phyloP scores from a whole-genome alignment of 1,140 invertebrate genomes.

The Formica exsecta region DNA sequence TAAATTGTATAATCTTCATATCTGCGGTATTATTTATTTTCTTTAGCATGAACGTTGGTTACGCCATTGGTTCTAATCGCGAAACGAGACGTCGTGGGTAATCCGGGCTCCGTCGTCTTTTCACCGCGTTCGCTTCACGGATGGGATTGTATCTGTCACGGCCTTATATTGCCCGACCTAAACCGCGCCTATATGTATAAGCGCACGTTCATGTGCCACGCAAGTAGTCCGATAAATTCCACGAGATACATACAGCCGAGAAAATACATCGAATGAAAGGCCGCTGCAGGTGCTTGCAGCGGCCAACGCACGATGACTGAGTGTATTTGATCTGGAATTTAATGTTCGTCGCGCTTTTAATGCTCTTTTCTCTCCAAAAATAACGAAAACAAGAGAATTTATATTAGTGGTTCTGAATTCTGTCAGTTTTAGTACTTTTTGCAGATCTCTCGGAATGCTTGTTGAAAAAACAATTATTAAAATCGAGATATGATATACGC shows the following conservation, averaged over 20 bases:
- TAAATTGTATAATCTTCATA: neutral
- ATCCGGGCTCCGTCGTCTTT: slow-evolving; percentile 33
- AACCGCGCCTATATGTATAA: slow-evolving; percentile 48
- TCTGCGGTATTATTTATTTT: slow-evolving; percentile 7
- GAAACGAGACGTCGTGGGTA: slow-evolving; percentile 25
- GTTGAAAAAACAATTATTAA: neutral
- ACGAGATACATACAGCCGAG: neutral
- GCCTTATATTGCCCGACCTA: slow-evolving; percentile 43
- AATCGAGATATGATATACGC: neutral
- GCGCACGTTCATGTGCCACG: slow-evolving; percentile 32
- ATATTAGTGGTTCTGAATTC: neutral
- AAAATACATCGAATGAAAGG: slow-evolving; percentile 30
- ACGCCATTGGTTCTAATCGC: slow-evolving; percentile 27
- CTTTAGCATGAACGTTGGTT: neutral
- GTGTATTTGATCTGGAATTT: neutral
- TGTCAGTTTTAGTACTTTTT: neutral
- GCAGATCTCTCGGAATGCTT: neutral
- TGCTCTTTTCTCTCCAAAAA: neutral
- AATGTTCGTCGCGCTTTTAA: neutral
- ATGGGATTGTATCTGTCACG: slow-evolving; percentile 41
- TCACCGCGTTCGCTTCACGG: slow-evolving; percentile 42
- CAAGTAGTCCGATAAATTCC: slow-evolving; percentile 55
- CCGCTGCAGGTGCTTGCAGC: slow-evolving; percentile 39
- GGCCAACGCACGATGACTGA: slow-evolving; percentile 17
- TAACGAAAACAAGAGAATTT: slow-evolving; percentile 10